Evolutionary conservation across 2,113 vertebrate species (phyloP).

Genomic region (Climacteris rufus): DNA sequence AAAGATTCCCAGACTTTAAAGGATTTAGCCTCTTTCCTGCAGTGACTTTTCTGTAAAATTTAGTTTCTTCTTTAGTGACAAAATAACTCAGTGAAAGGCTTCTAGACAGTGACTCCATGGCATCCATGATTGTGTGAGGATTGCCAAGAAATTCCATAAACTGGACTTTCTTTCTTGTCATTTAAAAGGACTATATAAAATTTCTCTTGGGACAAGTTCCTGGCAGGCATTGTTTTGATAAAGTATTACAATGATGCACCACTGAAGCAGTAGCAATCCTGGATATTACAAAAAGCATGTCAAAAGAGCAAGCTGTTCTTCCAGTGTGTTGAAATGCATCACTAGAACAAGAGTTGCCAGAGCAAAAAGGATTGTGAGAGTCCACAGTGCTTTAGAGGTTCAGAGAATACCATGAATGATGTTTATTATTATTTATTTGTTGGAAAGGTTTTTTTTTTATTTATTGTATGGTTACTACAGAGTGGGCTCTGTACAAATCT

Average conservation of each 20-base stretch:
- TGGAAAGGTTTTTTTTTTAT: not conserved
- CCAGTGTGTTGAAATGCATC: slow-evolving; percentile 8
- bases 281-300: not conserved
- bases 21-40: not conserved
- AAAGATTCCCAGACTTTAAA: not conserved
- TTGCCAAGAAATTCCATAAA: not conserved
- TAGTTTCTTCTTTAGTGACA: not conserved
- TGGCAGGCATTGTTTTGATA: slow-evolving; percentile 36
- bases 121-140: not conserved
- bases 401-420: not conserved
- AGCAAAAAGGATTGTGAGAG: slow-evolving; percentile 25
- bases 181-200: not conserved
- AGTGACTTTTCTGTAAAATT: not conserved
- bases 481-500: not conserved
- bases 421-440: slow-evolving; percentile 50
- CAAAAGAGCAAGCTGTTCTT: slow-evolving; percentile 13
- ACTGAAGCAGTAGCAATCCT: not conserved
- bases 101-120: not conserved
- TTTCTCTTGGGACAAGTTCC: slow-evolving; percentile 10
- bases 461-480: not conserved
- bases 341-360: slow-evolving; percentile 23
- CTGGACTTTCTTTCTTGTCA: not conserved
- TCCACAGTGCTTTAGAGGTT: not conserved
- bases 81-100: not conserved
- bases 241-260: slow-evolving; percentile 43